Percentiles rank a stretch among this genome's conserved stretches.
Conservation (phyloP, 2,888 invertebrate species). For the Scelioninae gen. 2 region DNA sequence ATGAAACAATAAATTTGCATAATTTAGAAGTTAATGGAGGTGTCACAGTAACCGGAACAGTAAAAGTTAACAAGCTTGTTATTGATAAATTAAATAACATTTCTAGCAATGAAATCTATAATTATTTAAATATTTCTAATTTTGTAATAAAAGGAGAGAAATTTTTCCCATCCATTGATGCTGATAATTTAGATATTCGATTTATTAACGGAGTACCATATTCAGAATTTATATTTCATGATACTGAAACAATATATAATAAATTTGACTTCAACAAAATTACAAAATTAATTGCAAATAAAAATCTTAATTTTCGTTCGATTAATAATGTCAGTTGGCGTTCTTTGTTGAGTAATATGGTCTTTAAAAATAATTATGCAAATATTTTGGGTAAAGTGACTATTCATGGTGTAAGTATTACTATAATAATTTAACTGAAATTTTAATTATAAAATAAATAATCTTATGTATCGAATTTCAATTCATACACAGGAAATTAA, state of each 20-base stretch:
- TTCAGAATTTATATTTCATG: slow-evolving; percentile 67
- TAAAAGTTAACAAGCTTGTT: slow-evolving; percentile 66
- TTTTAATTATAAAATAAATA: too few relatives aligned
- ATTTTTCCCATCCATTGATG: slow-evolving; percentile 63
- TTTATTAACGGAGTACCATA: slow-evolving; percentile 70
- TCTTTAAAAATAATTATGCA: slow-evolving; percentile 74
- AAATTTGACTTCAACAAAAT: slow-evolving; percentile 65
- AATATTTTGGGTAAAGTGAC: slow-evolving; percentile 73
- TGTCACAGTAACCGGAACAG: slow-evolving; percentile 68
- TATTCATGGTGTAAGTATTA: slow-evolving; percentile 76
- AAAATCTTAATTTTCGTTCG: slow-evolving; percentile 56
- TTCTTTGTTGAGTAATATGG: slow-evolving; percentile 73
- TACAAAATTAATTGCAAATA: slow-evolving; percentile 60
- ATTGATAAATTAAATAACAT: slow-evolving; percentile 68
- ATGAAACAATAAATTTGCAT: slow-evolving; percentile 37
- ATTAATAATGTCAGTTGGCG: slow-evolving; percentile 74
- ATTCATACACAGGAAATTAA: slow-evolving; percentile 18
- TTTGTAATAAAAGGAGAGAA: slow-evolving; percentile 60
- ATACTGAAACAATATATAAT: slow-evolving; percentile 63
- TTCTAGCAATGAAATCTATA: slow-evolving; percentile 65
- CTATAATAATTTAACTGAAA: too few relatives aligned
- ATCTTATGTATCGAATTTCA: too few relatives aligned
- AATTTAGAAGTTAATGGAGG: slow-evolving; percentile 68
- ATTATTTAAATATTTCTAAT: slow-evolving; percentile 64
- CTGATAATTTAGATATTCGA: slow-evolving; percentile 65